Base-by-base conservation (phyloP, 2,888 invertebrate species). In the Geotrupes spiniger region DNA sequence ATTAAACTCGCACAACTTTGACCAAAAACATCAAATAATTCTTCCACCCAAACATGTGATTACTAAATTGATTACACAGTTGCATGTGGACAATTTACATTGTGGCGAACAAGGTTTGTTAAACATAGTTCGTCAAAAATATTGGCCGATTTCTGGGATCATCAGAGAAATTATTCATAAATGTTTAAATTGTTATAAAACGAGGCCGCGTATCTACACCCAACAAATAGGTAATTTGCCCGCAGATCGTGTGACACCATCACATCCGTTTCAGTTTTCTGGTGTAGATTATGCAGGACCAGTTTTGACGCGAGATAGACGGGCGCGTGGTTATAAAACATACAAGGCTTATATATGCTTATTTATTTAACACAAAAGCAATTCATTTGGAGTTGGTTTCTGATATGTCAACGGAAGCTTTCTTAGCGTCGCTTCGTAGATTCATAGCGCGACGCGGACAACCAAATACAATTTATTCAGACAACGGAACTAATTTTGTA, bases 211-310 rank as follows among this genome's bases (percentile, higher is more conserved):
- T 1, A 27, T 36, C 2, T 15, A 27, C 0, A 29, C 44, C 1
- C 53, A 53, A 8, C n/a, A 45, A 0, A 61, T 61, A 54, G 61
- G 55, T 1, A 31, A 57, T 36, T 39, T 61, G 25, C 58, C 56
- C n/a, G n/a, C n/a, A 2, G 21, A 28, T 10, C 33, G 58, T 25
- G 33, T 59, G 1, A 50, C 40, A 0, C 14, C 26, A 4, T 16
- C 50, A 0, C 26, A 55, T 12, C 53, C 59, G 1, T 61, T 61
- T 10, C 12, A 43, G 2, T 16, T 5, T 10, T 8, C 5, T 36
- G 11, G n/a, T 8, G 36, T 36, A 12, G 36, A 36, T 36, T 36
- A 11, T 36, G 36, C 36, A 10, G 36, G 36, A 36, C 36, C 36
- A 15, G 9, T 36, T 36, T 36, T 11, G n/a, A 15, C 12, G n/a